These are phyloP conservation scores for Scelioninae gen. 2 DNA, from an alignment of 2,888 invertebrate species.

Conservation along the genomic window DNA sequence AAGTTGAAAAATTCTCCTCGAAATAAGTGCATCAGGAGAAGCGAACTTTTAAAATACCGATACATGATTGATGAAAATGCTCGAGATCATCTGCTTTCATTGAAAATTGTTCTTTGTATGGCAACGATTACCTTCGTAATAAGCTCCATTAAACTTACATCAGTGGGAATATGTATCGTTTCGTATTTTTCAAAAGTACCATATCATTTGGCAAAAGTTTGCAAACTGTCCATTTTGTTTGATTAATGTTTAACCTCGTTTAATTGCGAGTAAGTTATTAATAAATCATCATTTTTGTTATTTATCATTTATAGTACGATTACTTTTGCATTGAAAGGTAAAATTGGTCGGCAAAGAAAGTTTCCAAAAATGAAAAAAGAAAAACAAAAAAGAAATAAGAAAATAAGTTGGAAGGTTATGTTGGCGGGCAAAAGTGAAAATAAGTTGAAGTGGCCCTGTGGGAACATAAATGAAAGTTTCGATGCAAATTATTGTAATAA, in stretches of 20 bases:
- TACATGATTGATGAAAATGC: constrained; percentile 23
- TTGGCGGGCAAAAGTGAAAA: constrained; percentile 17
- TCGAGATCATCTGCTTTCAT: constrained; percentile 8
- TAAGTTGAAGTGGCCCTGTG: constrained; percentile 6
- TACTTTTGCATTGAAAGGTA: constrained; percentile 4
- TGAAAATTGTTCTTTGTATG: constrained; percentile 15
- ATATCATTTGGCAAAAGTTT: constrained; percentile 1
- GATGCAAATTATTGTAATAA: constrained; percentile 32
- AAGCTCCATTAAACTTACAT: constrained; percentile 11
- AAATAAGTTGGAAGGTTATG: constrained; percentile 1
- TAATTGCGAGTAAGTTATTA: constrained; percentile 3
- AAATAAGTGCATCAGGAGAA: constrained; percentile 8
- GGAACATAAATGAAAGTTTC: constrained; percentile 28
- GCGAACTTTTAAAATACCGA: constrained; percentile 11
- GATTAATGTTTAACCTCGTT: background rate
- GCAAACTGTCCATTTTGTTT: background rate
- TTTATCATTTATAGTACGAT: no score
- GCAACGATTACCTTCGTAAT: constrained; percentile 16
- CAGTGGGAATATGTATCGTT: background rate
- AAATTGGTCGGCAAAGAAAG: background rate
- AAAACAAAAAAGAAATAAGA: background rate
- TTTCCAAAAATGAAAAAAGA: background rate
- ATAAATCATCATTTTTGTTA: background rate
- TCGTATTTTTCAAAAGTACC: background rate
- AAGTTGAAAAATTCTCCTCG: constrained; percentile 2